Conservation (phyloP, 2,797 vertebrate species). For the Hybognathus amarus region DNA sequence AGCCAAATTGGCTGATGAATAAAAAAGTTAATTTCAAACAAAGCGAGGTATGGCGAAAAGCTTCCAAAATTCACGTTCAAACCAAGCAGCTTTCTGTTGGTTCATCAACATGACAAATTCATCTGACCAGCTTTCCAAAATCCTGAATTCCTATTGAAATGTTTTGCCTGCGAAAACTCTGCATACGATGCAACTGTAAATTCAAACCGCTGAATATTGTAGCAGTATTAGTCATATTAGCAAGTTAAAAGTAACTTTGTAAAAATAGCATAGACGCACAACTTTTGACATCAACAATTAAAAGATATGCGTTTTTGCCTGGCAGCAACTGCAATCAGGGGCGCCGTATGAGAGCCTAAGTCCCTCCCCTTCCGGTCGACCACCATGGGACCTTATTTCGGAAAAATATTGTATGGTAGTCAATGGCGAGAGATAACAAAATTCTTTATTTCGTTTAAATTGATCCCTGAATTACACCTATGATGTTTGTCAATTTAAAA, state of each 20-base stretch:
- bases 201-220: too few species aligned
- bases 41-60: neutral
- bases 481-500: too few species aligned
- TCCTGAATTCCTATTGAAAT: neutral
- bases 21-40: neutral
- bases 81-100: neutral
- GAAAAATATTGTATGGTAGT: too few species aligned
- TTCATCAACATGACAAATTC: neutral
- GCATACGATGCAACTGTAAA: too few species aligned
- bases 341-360: too few species aligned
- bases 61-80: neutral
- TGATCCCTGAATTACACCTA: too few species aligned
- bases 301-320: neutral
- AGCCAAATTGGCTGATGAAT: neutral
- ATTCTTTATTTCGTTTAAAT: too few species aligned
- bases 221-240: neutral
- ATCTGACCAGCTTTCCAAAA: neutral
- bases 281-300: neutral
- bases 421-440: too few species aligned
- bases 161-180: neutral
- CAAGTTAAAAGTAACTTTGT: neutral
- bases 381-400: too few species aligned
- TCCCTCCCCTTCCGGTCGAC: too few species aligned
- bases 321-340: too few species aligned
- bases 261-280: neutral